A percentile compares a stretch with the other conserved stretches of the same genome.
phyloP scores from a whole-genome alignment of 2,797 vertebrate genomes.

The Alfaro cultratus region DNA sequence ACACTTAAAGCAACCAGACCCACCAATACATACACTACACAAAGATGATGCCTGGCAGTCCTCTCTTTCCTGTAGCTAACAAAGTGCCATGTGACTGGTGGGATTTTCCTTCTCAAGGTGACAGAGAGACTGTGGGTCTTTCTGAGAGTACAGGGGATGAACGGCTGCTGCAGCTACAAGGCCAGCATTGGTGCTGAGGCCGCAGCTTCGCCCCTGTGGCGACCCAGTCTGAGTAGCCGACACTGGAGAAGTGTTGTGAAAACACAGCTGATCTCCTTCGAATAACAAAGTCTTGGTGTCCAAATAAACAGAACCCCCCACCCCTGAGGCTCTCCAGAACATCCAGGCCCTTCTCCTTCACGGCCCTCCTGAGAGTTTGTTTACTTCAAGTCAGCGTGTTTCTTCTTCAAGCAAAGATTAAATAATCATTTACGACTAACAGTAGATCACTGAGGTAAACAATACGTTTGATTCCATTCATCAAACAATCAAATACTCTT shows the following conservation, averaged over 20 bases:
- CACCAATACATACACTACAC: neutral
- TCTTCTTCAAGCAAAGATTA: constrained; percentile 18
- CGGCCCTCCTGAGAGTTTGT: neutral
- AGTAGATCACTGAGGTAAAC: constrained; percentile 32
- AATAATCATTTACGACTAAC: constrained; percentile 23
- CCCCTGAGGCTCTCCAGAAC: constrained; percentile 17
- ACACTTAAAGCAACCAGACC: neutral
- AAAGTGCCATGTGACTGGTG: neutral
- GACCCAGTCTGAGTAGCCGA: constrained; percentile 51
- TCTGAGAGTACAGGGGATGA: neutral
- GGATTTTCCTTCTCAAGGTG: neutral
- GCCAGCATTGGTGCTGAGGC: neutral
- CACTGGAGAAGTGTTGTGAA: constrained; percentile 50
- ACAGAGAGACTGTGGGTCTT: neutral
- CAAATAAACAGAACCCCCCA: constrained; percentile 55
- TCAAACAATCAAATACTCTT: neutral
- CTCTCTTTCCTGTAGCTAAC: neutral
- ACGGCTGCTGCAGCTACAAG: neutral
- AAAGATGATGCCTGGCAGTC: neutral
- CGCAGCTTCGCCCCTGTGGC: constrained; percentile 25
- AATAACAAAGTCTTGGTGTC: constrained; percentile 53
- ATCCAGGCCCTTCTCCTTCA: constrained; percentile 7
- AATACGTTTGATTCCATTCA: neutral
- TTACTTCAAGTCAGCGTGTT: constrained; percentile 20
- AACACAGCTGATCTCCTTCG: constrained; percentile 46